These are phyloP conservation scores for Myotis pilosus DNA, from an alignment of 2,797 vertebrate genomes.

Conservation along the genomic window DNA sequence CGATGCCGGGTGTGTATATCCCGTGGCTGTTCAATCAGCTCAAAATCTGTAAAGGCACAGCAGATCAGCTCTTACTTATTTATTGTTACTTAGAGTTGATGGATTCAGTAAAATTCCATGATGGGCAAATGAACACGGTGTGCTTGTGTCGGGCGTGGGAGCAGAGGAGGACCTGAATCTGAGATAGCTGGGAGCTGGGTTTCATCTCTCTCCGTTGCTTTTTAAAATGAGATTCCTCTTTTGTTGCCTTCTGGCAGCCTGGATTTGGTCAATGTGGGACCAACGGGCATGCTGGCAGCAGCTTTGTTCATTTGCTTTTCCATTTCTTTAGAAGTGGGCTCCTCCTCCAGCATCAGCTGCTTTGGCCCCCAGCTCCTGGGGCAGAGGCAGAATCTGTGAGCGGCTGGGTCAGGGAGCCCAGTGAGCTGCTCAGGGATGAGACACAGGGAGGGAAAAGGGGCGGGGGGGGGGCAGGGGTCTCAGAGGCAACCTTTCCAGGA, in stretches of 20 bases:
- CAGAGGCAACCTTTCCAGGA: background rate
- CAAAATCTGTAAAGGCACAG: background rate
- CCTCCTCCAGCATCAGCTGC: background rate
- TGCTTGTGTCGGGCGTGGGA: background rate
- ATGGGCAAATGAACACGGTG: slow-evolving; percentile 23
- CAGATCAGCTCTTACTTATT: slow-evolving; percentile 10
- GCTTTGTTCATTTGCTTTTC: background rate
- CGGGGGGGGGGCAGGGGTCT: too few relatives aligned
- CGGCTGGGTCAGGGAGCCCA: background rate
- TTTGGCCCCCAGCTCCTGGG: background rate
- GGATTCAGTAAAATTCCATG: slow-evolving; percentile 57
- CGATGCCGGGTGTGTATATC: background rate
- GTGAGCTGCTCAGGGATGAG: background rate
- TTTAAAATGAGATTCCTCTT: slow-evolving; percentile 41
- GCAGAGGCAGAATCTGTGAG: background rate
- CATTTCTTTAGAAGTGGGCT: background rate
- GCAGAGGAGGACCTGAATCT: background rate
- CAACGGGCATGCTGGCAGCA: background rate
- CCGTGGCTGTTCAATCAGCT: background rate
- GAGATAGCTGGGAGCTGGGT: background rate
- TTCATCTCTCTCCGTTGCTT: background rate
- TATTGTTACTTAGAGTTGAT: slow-evolving; percentile 49
- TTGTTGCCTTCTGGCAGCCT: background rate
- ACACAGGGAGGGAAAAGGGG: background rate
- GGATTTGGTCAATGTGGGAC: background rate